Conservation (phyloP, 2,113 vertebrate species). For the Empidonax traillii region DNA sequence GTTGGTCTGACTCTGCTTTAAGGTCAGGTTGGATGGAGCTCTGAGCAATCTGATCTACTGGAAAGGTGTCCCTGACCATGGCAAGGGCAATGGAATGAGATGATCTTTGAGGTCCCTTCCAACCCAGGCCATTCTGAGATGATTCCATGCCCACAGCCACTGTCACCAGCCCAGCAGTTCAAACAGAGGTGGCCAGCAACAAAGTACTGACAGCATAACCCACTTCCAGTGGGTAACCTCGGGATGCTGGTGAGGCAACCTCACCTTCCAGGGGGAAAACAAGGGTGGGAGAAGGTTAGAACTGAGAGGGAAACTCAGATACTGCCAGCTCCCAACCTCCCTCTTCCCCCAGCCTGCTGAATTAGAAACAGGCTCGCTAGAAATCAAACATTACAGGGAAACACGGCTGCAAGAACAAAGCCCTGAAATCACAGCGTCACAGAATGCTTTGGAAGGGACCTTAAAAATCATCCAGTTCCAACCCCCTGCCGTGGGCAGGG, state of each 20-base stretch:
- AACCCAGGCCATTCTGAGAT: background rate
- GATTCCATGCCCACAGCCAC: background rate
- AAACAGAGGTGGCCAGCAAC: background rate
- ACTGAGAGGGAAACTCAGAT: background rate
- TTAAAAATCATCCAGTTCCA: background rate
- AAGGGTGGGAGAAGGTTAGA: background rate
- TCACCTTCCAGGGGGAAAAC: background rate
- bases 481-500: fast-evolving
- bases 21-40: background rate
- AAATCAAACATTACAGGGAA: background rate
- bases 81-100: background rate
- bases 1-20: background rate
- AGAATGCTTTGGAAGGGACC: background rate
- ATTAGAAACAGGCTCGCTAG: background rate
- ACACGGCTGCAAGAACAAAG: background rate
- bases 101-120: background rate
- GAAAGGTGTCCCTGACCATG: background rate
- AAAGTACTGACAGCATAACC: fast-evolving
- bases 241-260: background rate
- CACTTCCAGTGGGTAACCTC: background rate
- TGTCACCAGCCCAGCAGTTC: background rate
- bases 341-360: background rate
- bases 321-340: background rate
- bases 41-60: background rate
- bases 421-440: background rate